These are phyloP conservation scores for Rhinatrema bivittatum DNA, from an alignment of 2,797 vertebrate genomes.

Conservation along the genomic window DNA sequence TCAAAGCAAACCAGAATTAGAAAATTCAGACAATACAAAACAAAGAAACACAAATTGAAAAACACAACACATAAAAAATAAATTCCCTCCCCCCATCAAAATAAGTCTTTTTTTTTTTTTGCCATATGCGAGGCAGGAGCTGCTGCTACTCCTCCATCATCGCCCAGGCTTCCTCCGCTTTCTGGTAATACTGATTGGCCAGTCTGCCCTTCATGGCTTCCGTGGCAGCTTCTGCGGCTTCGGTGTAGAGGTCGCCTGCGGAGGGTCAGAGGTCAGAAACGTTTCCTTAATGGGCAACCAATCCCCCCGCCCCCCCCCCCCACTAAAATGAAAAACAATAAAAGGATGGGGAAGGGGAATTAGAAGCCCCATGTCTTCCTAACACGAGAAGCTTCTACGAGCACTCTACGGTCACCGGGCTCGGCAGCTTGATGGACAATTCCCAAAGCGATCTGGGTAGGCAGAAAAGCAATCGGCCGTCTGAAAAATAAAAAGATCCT, in stretches of 20 bases:
- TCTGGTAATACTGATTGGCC: constrained; percentile 90
- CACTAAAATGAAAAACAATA: not conserved
- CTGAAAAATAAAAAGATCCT: no score
- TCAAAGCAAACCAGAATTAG: constrained; percentile 18
- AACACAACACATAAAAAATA: constrained; percentile 38
- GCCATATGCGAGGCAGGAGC: constrained; percentile 17
- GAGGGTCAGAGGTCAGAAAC: not conserved
- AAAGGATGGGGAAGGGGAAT: no score
- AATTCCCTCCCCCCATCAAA: not conserved
- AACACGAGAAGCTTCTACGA: no score
- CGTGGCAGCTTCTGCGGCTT: constrained; percentile 88
- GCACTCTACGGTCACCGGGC: no score
- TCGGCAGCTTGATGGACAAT: no score
- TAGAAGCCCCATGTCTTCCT: no score
- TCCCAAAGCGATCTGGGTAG: no score
- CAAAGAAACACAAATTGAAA: constrained; percentile 20
- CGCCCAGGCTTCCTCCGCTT: constrained; percentile 90
- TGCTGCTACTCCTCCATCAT: constrained; percentile 73
- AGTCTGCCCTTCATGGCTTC: constrained; percentile 90
- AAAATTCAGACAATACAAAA: constrained; percentile 22
- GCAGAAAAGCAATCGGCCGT: no score
- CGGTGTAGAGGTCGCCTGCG: constrained; percentile 86
- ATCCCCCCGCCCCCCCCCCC: not conserved
- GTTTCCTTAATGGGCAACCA: not conserved
- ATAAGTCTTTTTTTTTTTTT: not conserved